A percentile compares a stretch with the other conserved stretches of the same genome.
phyloP scores from a whole-genome alignment of 2,888 invertebrate genomes.

The Tenodera sinensis region DNA sequence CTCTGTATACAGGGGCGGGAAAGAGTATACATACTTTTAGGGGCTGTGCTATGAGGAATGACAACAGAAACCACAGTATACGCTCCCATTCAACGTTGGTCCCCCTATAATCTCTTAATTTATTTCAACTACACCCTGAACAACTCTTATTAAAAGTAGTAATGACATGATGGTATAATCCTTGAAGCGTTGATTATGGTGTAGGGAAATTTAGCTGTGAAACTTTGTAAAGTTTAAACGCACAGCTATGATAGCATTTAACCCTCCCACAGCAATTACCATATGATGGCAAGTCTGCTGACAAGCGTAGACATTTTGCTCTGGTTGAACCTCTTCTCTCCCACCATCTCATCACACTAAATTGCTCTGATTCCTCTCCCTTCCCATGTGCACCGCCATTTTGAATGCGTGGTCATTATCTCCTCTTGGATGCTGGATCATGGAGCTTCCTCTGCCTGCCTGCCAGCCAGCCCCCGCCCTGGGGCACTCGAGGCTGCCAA shows the following conservation, averaged over 20 bases:
- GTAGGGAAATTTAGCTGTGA: neutral
- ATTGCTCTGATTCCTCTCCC: slow-evolving; percentile 6
- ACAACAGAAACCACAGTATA: neutral
- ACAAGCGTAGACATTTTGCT: neutral
- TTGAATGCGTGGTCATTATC: neutral
- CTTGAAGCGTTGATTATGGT: slow-evolving; percentile 6
- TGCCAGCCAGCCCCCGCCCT: neutral
- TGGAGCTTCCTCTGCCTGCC: too few species aligned
- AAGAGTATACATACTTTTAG: neutral
- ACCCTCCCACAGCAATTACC: neutral
- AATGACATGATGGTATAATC: neutral
- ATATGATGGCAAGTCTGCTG: neutral
- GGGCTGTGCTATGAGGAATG: neutral
- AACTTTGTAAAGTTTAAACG: neutral
- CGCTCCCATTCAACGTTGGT: neutral
- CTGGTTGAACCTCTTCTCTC: neutral
- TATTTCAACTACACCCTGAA: neutral
- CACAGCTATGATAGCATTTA: neutral
- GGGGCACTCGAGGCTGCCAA: neutral
- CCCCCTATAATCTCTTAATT: neutral
- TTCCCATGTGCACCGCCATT: neutral
- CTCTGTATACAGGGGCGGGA: too few species aligned
- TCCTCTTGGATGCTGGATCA: neutral
- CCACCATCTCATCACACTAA: neutral
- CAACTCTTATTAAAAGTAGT: neutral